Percentiles rank a stretch among this genome's conserved stretches.
These are phyloP conservation scores for Myrmophylax atrothorax DNA, from an alignment of 2,113 vertebrate genomes.

Conservation along the genomic window DNA sequence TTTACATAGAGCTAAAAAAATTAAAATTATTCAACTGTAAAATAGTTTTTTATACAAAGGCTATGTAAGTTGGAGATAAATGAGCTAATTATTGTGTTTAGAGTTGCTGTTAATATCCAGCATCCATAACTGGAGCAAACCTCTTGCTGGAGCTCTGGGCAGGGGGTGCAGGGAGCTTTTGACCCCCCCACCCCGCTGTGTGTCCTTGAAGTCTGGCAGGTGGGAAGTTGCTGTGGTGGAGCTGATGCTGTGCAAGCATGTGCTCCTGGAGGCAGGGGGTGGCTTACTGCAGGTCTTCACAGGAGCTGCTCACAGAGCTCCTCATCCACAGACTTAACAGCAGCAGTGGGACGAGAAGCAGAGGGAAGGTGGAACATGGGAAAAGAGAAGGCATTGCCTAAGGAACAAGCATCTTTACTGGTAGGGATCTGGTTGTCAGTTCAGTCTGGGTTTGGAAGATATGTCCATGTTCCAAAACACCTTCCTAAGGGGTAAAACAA, in stretches of 20 bases:
- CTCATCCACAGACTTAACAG: background rate
- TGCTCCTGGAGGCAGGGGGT: background rate
- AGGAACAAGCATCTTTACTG: accelerated
- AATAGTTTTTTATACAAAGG: background rate
- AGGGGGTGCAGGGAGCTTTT: accelerated
- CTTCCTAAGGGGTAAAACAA: background rate
- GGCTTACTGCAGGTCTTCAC: background rate
- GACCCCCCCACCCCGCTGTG: accelerated
- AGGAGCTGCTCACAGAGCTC: background rate
- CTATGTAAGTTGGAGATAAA: conserved; percentile 10
- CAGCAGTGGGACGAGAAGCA: background rate
- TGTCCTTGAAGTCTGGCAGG: background rate
- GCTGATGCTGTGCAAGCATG: background rate
- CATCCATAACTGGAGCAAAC: background rate
- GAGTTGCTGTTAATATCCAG: background rate
- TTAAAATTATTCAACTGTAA: conserved; percentile 2
- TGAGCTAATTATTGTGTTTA: conserved; percentile 23
- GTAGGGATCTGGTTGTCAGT: background rate
- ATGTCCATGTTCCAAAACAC: background rate
- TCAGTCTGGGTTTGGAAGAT: background rate
- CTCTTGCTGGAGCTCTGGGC: background rate
- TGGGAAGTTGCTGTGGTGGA: background rate
- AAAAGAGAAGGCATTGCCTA: accelerated
- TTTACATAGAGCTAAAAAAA: conserved; percentile 51
- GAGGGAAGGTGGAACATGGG: background rate